These are phyloP conservation scores for Trissolcus japonicus DNA, from an alignment of 2,888 invertebrate species.

Conservation along the genomic window DNA sequence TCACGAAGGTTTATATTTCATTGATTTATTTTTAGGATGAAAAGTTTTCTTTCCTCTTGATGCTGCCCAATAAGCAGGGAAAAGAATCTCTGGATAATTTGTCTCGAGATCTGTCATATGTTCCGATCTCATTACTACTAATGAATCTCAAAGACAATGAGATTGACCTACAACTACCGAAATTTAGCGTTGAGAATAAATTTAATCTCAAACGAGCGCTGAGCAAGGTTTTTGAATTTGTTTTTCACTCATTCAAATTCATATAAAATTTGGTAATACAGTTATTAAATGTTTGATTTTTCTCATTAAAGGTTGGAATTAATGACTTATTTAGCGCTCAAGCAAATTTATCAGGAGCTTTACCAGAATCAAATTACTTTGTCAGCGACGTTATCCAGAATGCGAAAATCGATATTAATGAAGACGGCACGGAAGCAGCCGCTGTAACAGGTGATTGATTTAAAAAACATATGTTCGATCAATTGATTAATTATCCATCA, in stretches of 20 bases:
- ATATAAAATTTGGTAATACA: not conserved
- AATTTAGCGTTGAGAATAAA: conserved; percentile 47
- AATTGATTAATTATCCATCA: not conserved
- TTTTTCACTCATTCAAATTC: not conserved
- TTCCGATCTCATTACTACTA: conserved; percentile 41
- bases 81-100: conserved; percentile 29
- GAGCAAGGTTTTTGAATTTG: conserved; percentile 9
- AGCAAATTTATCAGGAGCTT: conserved; percentile 80
- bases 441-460: conserved; percentile 78
- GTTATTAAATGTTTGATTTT: too few species aligned
- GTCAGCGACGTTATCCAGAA: conserved; percentile 81
- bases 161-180: conserved; percentile 47
- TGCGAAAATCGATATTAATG: conserved; percentile 82
- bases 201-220: conserved; percentile 32
- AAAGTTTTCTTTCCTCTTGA: conserved; percentile 36
- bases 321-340: conserved; percentile 78
- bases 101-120: conserved; percentile 44
- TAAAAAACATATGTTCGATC: not conserved
- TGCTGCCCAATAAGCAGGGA: conserved; percentile 45
- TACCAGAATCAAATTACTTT: conserved; percentile 73
- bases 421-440: conserved; percentile 82
- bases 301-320: conserved; percentile 78
- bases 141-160: conserved; percentile 34
- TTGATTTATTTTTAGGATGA: conserved; percentile 25
- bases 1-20: not conserved